These are phyloP conservation scores for Pelusios castaneus DNA, from an alignment of 2,113 vertebrate genomes.

Conservation along the genomic window DNA sequence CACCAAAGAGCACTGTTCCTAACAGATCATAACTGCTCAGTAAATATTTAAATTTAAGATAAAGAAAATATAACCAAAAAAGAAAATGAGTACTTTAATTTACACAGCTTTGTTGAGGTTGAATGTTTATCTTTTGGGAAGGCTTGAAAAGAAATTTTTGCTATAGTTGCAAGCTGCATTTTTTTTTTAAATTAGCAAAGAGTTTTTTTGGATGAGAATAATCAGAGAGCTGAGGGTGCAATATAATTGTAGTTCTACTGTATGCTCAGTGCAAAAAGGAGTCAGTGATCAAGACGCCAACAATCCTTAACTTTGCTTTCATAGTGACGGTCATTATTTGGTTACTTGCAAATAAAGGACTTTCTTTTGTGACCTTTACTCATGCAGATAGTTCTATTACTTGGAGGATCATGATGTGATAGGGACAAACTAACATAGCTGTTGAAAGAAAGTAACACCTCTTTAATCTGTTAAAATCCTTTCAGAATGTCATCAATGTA, in stretches of 20 bases:
- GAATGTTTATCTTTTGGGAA: neutral
- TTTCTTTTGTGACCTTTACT: neutral
- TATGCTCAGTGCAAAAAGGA: neutral
- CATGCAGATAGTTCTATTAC: neutral
- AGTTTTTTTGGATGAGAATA: neutral
- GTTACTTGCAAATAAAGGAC: neutral
- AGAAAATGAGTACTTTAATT: neutral
- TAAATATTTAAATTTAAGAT: neutral
- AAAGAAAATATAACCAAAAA: neutral
- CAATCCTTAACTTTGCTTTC: too few species aligned
- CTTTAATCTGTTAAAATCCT: neutral
- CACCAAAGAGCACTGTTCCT: neutral
- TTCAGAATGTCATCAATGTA: neutral
- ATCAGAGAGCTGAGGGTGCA: neutral
- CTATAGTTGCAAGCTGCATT: neutral
- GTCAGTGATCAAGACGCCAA: neutral
- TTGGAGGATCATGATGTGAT: neutral
- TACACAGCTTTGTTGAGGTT: neutral
- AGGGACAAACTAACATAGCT: neutral
- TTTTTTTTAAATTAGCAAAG: neutral
- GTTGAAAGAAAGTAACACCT: neutral
- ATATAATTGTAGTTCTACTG: neutral
- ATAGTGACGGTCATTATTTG: neutral
- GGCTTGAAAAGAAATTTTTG: neutral
- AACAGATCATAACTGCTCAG: neutral